These are phyloP conservation scores for Nyleta sp. DNA, from an alignment of 2,888 invertebrate genomes.

Conservation along the genomic window DNA sequence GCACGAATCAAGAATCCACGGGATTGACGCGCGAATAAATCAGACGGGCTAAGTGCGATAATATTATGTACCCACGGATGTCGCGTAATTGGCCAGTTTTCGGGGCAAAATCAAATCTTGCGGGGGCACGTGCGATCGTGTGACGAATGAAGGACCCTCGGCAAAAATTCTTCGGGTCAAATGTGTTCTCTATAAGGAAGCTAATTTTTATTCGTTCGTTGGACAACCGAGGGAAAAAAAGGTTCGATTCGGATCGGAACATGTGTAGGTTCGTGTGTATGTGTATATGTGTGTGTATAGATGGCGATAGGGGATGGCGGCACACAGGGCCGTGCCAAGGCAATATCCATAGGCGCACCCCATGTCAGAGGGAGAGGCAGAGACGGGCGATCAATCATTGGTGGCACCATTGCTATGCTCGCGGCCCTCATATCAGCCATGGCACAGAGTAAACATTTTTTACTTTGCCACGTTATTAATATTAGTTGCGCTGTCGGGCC, in stretches of 20 bases:
- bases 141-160: constrained; percentile 52
- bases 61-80: constrained; percentile 41
- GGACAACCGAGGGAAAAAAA: constrained; percentile 66
- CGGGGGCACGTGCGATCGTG: constrained; percentile 53
- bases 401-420: constrained; percentile 79
- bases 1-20: constrained; percentile 33
- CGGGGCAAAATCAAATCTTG: constrained; percentile 40
- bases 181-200: constrained; percentile 59
- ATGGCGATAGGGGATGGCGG: constrained; percentile 65
- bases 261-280: constrained; percentile 20
- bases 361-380: constrained; percentile 76
- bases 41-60: constrained; percentile 32
- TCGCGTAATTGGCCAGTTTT: constrained; percentile 50
- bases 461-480: constrained; percentile 82
- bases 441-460: constrained; percentile 82
- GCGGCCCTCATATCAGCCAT: constrained; percentile 80
- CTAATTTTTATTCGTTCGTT: constrained; percentile 67
- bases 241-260: constrained; percentile 71
- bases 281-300: constrained; percentile 7
- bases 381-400: constrained; percentile 81
- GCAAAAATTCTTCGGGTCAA: constrained; percentile 49
- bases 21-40: constrained; percentile 42
- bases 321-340: constrained; percentile 73
- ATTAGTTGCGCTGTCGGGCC: constrained; percentile 74
- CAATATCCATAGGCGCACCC: constrained; percentile 77